phyloP scores from a whole-genome alignment of 2,113 vertebrate genomes.

The Ptilorrhoa leucosticta region DNA sequence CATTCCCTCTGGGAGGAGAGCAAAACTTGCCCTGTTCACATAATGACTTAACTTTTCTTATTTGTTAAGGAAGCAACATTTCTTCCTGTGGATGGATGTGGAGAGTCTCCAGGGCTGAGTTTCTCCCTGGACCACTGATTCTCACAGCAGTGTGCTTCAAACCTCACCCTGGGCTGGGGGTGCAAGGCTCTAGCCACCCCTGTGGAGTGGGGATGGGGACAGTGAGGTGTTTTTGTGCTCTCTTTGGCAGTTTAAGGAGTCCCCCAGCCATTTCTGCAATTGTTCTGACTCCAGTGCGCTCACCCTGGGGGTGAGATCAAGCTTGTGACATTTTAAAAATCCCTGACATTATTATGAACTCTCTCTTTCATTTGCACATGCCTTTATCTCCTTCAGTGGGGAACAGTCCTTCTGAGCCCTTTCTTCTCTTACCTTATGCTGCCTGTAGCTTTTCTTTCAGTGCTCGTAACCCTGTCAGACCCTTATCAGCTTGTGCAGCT shows the following conservation, averaged over 20 bases:
- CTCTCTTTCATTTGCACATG: neutral
- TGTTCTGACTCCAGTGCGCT: neutral
- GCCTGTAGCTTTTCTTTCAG: slow-evolving; percentile 1
- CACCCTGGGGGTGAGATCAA: neutral
- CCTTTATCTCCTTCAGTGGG: neutral
- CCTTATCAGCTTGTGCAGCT: slow-evolving; percentile 4
- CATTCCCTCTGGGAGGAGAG: neutral
- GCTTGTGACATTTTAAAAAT: slow-evolving; percentile 2
- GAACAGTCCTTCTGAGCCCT: neutral
- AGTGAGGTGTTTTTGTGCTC: neutral
- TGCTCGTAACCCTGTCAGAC: neutral
- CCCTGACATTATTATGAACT: neutral
- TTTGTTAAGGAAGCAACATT: neutral
- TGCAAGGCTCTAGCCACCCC: neutral
- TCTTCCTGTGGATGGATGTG: neutral
- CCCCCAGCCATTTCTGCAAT: neutral
- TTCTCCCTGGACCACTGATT: neutral
- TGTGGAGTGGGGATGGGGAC: neutral
- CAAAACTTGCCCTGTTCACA: neutral
- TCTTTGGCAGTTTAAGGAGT: neutral
- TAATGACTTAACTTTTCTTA: neutral
- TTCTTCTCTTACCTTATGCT: neutral
- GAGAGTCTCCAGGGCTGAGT: neutral
- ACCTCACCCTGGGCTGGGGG: neutral
- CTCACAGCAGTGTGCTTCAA: neutral